A percentile compares a stretch with the other conserved stretches of the same genome.
Evolutionary conservation across 2,888 invertebrate genomes (phyloP).

Genomic region (Apamea epomidion): DNA sequence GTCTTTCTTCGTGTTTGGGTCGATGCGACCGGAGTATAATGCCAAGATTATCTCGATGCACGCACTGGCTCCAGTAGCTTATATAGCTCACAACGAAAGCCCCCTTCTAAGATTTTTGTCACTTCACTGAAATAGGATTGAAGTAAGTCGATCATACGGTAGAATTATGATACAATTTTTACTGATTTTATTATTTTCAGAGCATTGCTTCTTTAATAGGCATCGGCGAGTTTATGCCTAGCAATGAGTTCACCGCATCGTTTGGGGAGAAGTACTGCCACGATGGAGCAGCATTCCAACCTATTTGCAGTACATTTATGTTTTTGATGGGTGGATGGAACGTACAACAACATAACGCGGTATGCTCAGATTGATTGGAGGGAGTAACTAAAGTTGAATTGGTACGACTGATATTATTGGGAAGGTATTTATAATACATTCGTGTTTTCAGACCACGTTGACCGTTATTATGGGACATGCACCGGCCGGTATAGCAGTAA

Average conservation of each 20-base stretch:
- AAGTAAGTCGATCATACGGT: slow-evolving; percentile 75
- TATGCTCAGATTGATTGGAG: slow-evolving; percentile 14
- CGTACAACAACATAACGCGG: slow-evolving; percentile 80
- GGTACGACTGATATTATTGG: background rate
- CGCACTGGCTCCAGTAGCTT: slow-evolving; percentile 93
- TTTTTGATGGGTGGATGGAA: slow-evolving; percentile 92
- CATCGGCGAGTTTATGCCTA: slow-evolving; percentile 92
- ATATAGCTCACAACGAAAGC: slow-evolving; percentile 89
- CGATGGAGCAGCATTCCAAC: slow-evolving; percentile 89
- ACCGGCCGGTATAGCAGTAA: slow-evolving; percentile 93
- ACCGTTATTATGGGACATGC: slow-evolving; percentile 92
- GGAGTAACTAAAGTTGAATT: background rate
- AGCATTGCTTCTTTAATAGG: slow-evolving; percentile 85
- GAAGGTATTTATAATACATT: background rate
- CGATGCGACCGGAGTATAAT: slow-evolving; percentile 92
- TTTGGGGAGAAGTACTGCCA: slow-evolving; percentile 89
- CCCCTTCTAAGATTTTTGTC: slow-evolving; percentile 86
- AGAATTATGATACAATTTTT: too few relatives aligned
- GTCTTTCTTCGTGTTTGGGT: slow-evolving; percentile 92
- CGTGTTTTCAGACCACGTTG: slow-evolving; percentile 90
- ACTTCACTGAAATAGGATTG: slow-evolving; percentile 80
- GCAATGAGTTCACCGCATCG: slow-evolving; percentile 85
- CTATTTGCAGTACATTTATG: slow-evolving; percentile 92
- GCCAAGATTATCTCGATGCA: slow-evolving; percentile 92
- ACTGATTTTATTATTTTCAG: slow-evolving; percentile 66